Base-by-base conservation (phyloP, 2,797 vertebrate genomes). In the Sebastes paucispinis region DNA sequence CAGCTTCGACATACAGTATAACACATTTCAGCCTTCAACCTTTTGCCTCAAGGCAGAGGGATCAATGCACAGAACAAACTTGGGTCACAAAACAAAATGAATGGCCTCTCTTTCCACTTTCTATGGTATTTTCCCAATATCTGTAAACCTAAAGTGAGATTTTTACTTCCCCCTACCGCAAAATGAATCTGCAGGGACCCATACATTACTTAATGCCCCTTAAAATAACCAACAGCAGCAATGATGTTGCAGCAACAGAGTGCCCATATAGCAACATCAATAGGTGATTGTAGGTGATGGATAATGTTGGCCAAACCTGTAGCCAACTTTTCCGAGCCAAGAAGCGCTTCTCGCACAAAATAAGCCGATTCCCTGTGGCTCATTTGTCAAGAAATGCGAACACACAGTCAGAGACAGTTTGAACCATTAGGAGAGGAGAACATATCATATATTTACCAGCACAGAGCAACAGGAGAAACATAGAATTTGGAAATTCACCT, bases 41-140 rank as follows among this genome's bases (percentile, higher is more conserved):
- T 76, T 80, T 82, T n/a, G 67, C 86, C 81, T 83, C 64, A 39
- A 74, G 85, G 69, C 69, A 18, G 57, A 87, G 79, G 88, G 79
- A 89, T 89, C 82, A 91, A 86, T 88, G 82, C 87, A 87, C 84
- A 80, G 71, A 71, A 83, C 24, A 81, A 69, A 75, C 66, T 60
- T 68, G 29, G 32, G 62, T 58, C 32, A 22, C 79, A 80, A 77
- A 84, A 74, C 74, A 36, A 62, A 86, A 88, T 32, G 18, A 80
- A 78, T 82, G 55, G 31, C 52, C 67, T 82, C 62, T 57, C 54
- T 64, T 71, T 77, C 14, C 4, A 47, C 62, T 78, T 77, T 74
- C 79, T 57, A 7, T 65, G 55, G 70, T 64, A 54, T 81, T 81
- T 88, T 83, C 55, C 65, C 70, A 69, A 63, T 69, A 85, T 87